Evolutionary conservation across 2,888 invertebrate genomes (phyloP), one percentile per base, ranked within the genome.

Genomic region (Drosophila bunnanda): DNA sequence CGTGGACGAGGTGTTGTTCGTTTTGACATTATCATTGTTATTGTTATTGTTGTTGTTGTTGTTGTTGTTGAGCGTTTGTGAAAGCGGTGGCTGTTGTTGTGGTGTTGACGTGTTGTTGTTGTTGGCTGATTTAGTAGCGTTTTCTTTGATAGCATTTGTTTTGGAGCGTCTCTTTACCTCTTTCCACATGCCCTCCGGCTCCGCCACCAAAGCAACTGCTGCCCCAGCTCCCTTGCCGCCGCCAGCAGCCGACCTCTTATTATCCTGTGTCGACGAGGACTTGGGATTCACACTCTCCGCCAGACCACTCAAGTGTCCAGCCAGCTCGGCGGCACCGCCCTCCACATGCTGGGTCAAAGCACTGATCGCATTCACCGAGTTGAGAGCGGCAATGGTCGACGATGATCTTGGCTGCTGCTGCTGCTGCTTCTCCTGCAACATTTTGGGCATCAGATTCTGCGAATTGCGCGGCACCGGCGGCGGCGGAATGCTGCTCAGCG

Each of bases 401-500:
- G 41, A 13, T 7, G 68, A 52, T 13, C 79, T 71, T 43, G 78
- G 78, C 70, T 77, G 85, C 62, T 75, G 78, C 72, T 82, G 79
- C 65, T 75, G 78, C 72, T 82, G 77, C 75, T 84, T 85, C 55
- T 90, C 88, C 78, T 82, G 68, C 75, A 89, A 67, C 81, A 91
- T 81, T 41, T 80, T 84, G 34, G 89, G 87, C 67, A 90, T 83
- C 52, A 84, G 64, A 79, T 91, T 93, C 76, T 93, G 92, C 71
- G 94, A 92, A 61, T 93, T 94, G 93, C 95, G 94, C 48, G 96
- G 95, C 86, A 96, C 89, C 15, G 96, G 96, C 41, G 90, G 90
- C 32, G 95, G 95, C 2, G 96, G 96, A 77, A 96, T 95, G 64
- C 95, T 94, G 15, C 94, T 91, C 70, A 96, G 92, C 46, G 95